These are phyloP conservation scores for Acrossocheilus wenchowensis DNA, from an alignment of 2,797 vertebrate species.

Conservation along the genomic window DNA sequence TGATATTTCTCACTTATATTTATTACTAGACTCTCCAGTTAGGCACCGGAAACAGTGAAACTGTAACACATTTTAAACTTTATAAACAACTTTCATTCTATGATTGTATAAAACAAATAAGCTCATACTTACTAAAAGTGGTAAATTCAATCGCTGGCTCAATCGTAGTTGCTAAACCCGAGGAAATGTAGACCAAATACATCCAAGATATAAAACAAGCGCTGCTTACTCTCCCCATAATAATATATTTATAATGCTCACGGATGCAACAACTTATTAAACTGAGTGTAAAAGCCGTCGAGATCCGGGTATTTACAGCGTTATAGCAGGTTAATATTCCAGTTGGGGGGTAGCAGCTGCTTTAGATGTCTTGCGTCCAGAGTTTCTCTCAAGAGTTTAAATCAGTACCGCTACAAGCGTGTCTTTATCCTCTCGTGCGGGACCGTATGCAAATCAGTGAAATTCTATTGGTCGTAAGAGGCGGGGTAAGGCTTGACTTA, in stretches of 20 bases:
- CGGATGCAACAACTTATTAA: constrained; percentile 8
- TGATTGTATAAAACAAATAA: not conserved
- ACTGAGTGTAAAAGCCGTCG: constrained; percentile 46
- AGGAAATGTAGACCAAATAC: constrained; percentile 38
- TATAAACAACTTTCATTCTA: not conserved
- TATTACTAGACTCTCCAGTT: not conserved
- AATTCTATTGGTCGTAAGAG: constrained; percentile 71
- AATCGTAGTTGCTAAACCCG: constrained; percentile 32
- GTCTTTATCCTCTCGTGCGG: constrained; percentile 73
- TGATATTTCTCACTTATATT: not conserved
- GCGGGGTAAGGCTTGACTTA: constrained; percentile 62
- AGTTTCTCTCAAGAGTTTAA: constrained; percentile 69
- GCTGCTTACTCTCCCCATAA: constrained; percentile 75
- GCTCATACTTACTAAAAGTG: constrained; percentile 51
- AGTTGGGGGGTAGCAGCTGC: constrained; percentile 40
- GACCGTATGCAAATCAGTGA: constrained; percentile 72
- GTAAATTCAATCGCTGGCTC: constrained; percentile 19
- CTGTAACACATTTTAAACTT: not conserved
- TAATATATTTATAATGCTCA: constrained; percentile 57
- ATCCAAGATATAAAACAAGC: constrained; percentile 40
- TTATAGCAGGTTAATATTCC: constrained; percentile 32
- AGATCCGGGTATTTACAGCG: constrained; percentile 58
- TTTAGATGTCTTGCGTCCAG: constrained; percentile 44
- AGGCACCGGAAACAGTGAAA: not conserved
- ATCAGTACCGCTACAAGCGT: constrained; percentile 67